These are phyloP conservation scores for Erebia palarica DNA, from an alignment of 2,888 invertebrate species.

Conservation along the genomic window DNA sequence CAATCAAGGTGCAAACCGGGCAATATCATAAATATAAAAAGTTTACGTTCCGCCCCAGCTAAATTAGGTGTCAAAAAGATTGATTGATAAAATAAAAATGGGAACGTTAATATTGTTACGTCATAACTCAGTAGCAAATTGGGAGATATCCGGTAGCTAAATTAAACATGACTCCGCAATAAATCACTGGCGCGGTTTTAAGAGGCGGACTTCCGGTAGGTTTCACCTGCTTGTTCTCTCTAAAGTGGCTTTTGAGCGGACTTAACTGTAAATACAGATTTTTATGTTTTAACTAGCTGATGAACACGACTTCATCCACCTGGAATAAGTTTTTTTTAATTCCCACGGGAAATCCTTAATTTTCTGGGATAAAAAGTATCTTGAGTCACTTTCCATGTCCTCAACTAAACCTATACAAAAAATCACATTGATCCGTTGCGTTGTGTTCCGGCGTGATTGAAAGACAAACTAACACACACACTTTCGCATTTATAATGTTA, in stretches of 20 bases:
- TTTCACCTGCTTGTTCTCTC: background rate
- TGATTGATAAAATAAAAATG: conserved; percentile 34
- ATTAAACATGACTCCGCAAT: conserved; percentile 41
- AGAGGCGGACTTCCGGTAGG: conserved; percentile 14
- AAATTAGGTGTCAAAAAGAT: conserved; percentile 30
- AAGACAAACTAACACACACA: too few species aligned
- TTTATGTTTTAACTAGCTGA: too few species aligned
- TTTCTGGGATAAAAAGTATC: too few species aligned
- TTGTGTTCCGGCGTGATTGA: too few species aligned
- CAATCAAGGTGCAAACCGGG: background rate
- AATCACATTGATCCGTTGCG: too few species aligned
- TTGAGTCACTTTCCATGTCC: too few species aligned
- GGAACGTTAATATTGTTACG: conserved; percentile 41
- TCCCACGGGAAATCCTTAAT: too few species aligned
- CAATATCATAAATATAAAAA: conserved; percentile 4
- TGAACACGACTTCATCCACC: too few species aligned
- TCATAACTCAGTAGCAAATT: conserved; percentile 44
- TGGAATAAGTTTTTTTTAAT: too few species aligned
- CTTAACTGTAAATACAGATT: too few species aligned
- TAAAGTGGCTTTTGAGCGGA: background rate
- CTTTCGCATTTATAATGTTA: too few species aligned
- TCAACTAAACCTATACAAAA: too few species aligned
- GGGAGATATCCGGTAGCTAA: conserved; percentile 41
- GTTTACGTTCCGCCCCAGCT: conserved; percentile 1
- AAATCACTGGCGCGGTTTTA: conserved; percentile 38